Evolutionary conservation across 2,113 vertebrate species (phyloP), one percentile per base, ranked within the genome.

Genomic region (Bombycilla garrulus): DNA sequence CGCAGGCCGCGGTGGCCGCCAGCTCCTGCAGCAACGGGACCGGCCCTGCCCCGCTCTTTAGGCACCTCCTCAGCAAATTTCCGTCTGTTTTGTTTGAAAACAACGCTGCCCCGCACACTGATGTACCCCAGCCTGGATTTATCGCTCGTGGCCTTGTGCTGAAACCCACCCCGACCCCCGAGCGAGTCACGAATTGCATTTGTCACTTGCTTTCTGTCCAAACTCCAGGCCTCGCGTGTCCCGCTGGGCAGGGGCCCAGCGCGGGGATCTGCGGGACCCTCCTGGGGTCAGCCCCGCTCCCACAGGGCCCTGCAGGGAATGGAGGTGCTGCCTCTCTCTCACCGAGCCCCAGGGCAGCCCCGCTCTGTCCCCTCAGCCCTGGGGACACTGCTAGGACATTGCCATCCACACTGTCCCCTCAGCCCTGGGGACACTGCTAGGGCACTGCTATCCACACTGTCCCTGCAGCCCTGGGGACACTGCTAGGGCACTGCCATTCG

Each of bases 91-190:
- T 28, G 5, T 44, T 42, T 44, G 53, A 20, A 71, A 77, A 36
- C n/a, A 57, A 3, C 25, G 5, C 13, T 50, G 83, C 31, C 79
- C 35, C 4, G 1, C 5, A 33, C 56, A 3, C 36, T 22, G 61
- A 12, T 48, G 22, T 42, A 38, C 45, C 44, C 7, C 33, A 22
- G 61, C 57, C 31, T 5, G 60, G 15, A 9, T 70, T 74, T 54
- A 23, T 10, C 3, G 2, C 40, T 0, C 0, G 3, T 3, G 4
- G 28, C 15, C 36, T 35, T n/a, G 19, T 36, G 12, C 31, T 1
- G 56, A 50, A 65, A 21, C 35, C 38, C 80, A 29, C 25, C 48
- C 25, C 15, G 11, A 33, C n/a, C 14, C 10, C 4, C 15, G n/a
- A 28, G 18, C 1, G 14, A 8, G 14, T 17, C 47, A 29, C 19